Conservation (phyloP, 2,113 vertebrate genomes). For the Engystomops pustulosus region DNA sequence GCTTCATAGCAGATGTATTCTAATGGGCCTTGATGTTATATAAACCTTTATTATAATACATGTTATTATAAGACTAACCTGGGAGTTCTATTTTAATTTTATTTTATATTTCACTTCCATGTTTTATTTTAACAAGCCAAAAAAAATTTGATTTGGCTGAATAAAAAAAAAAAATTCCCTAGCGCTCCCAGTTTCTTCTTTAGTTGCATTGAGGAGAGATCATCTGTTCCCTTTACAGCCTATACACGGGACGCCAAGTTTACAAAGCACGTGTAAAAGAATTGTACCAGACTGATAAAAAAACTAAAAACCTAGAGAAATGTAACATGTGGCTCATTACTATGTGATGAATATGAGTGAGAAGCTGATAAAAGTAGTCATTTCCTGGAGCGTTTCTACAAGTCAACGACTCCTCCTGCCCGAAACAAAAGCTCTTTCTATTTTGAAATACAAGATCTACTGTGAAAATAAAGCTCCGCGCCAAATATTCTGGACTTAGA, state of each 20-base stretch:
- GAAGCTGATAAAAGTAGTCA: neutral
- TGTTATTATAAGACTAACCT: neutral
- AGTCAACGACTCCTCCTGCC: neutral
- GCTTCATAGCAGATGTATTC: too few relatives aligned
- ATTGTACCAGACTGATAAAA: neutral
- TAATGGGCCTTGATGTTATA: too few relatives aligned
- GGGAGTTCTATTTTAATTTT: neutral
- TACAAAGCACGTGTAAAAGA: neutral
- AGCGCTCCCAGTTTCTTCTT: neutral
- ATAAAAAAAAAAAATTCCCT: neutral
- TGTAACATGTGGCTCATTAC: neutral
- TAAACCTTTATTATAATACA: neutral
- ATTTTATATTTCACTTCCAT: too few relatives aligned
- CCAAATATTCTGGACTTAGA: neutral
- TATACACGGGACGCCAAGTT: neutral
- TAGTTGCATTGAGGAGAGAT: neutral
- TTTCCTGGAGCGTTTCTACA: conserved; percentile 1
- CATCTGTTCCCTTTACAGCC: neutral
- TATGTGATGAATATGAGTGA: conserved; percentile 1
- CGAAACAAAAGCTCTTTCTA: conserved; percentile 20
- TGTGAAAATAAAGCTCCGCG: conserved; percentile 15
- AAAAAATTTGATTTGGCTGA: neutral
- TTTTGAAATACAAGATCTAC: conserved; percentile 4
- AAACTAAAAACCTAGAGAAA: neutral
- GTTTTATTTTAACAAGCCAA: neutral